A percentile compares a stretch with the other conserved stretches of the same genome.
These are phyloP conservation scores for Myopa testacea DNA, from an alignment of 2,888 invertebrate species.

Conservation along the genomic window DNA sequence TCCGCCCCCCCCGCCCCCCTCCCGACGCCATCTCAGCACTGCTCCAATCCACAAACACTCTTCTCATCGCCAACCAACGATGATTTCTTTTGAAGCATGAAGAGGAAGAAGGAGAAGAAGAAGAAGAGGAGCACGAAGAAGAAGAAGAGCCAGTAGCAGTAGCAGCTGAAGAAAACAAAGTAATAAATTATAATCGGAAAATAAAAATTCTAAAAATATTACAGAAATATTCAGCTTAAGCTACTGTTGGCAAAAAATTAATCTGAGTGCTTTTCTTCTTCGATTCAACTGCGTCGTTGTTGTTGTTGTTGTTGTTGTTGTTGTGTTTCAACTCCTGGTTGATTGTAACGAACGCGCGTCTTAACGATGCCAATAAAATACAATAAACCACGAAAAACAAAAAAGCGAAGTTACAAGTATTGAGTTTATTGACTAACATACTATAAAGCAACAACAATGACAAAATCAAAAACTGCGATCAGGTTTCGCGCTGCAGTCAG, in stretches of 20 bases:
- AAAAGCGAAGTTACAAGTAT: not conserved
- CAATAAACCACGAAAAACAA: not conserved
- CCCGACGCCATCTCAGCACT: too few relatives aligned
- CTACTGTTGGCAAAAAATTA: not conserved
- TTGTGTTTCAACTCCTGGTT: not conserved
- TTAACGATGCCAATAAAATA: not conserved
- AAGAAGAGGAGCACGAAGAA: too few relatives aligned
- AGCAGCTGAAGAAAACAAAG: not conserved
- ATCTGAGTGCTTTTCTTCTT: not conserved
- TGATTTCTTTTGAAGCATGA: not conserved
- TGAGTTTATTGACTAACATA: not conserved
- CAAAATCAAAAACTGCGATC: not conserved
- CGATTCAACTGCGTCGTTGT: not conserved
- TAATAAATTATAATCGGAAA: conserved; percentile 1
- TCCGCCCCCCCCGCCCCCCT: not conserved
- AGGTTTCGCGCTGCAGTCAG: not conserved
- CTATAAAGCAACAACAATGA: not conserved
- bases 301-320: not conserved
- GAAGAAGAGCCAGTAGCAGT: not conserved
- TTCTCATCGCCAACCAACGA: not conserved
- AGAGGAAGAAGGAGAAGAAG: not conserved
- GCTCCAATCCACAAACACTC: not conserved
- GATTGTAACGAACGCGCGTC: not conserved
- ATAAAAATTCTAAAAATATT: not conserved
- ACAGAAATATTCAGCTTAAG: not conserved